Conservation (phyloP, 2,113 vertebrate species). For the Carassius gibelio region DNA sequence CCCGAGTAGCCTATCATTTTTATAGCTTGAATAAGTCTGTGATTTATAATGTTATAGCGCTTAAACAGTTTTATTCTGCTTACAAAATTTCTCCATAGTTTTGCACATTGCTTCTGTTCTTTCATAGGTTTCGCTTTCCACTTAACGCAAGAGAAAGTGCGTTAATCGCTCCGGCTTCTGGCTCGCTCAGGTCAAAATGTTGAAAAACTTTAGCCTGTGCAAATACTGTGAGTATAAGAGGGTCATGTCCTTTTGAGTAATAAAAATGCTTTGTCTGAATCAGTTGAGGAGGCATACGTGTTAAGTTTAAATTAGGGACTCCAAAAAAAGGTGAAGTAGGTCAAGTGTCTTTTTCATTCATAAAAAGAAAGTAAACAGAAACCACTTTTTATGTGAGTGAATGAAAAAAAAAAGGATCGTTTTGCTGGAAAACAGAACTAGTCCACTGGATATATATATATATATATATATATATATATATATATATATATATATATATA, state of each 20-base stretch:
- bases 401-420: not conserved
- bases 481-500: too few relatives aligned
- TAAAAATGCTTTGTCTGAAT: not conserved
- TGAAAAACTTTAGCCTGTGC: constrained; percentile 24
- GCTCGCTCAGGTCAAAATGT: not conserved
- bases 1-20: too few relatives aligned
- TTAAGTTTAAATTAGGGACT: too few relatives aligned
- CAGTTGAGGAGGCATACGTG: not conserved
- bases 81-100: not conserved
- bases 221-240: constrained; percentile 9
- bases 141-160: not conserved
- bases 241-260: not conserved
- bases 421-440: not conserved
- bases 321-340: not conserved
- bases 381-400: not conserved
- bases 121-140: constrained; percentile 23
- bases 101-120: not conserved
- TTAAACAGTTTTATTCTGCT: not conserved
- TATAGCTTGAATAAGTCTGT: not conserved
- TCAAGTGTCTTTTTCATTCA: not conserved
- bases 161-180: not conserved
- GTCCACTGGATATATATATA: not conserved
- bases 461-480: too few relatives aligned
- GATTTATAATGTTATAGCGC: not conserved
- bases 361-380: constrained; percentile 29